Percentiles rank a stretch among this genome's conserved stretches.
Evolutionary conservation across 2,797 vertebrate species (phyloP).

Genomic region (Petrocephalus sullivani): DNA sequence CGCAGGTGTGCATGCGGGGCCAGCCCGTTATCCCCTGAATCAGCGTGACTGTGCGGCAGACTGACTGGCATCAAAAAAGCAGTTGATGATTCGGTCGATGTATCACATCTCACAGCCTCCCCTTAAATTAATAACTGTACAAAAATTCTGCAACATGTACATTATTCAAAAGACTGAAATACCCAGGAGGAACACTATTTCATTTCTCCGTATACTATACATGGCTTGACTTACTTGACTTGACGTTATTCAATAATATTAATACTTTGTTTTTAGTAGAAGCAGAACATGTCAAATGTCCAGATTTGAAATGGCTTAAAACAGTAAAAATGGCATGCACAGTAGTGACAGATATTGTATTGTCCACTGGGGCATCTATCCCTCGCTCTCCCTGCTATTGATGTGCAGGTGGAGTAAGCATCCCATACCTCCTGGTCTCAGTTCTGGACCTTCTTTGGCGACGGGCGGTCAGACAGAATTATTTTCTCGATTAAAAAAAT

Average conservation of each 20-base stretch:
- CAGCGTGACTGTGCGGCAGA: background rate
- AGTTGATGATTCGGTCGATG: background rate
- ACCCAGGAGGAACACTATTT: background rate
- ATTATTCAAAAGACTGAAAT: background rate
- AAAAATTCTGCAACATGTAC: background rate
- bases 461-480: background rate
- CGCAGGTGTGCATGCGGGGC: background rate
- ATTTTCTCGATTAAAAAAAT: background rate
- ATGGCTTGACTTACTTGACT: background rate
- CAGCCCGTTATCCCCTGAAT: background rate
- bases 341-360: background rate
- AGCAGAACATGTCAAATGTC: background rate
- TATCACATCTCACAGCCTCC: background rate
- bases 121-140: background rate
- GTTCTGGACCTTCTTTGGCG: background rate
- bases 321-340: background rate
- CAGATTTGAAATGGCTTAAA: background rate
- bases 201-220: background rate
- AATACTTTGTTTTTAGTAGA: background rate
- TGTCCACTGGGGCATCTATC: background rate
- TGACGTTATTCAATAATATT: background rate
- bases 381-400: background rate
- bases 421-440: conserved; percentile 37
- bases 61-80: background rate
- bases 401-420: conserved; percentile 5